phyloP scores from a whole-genome alignment of 2,888 invertebrate genomes.

The Eupithecia insigniata region DNA sequence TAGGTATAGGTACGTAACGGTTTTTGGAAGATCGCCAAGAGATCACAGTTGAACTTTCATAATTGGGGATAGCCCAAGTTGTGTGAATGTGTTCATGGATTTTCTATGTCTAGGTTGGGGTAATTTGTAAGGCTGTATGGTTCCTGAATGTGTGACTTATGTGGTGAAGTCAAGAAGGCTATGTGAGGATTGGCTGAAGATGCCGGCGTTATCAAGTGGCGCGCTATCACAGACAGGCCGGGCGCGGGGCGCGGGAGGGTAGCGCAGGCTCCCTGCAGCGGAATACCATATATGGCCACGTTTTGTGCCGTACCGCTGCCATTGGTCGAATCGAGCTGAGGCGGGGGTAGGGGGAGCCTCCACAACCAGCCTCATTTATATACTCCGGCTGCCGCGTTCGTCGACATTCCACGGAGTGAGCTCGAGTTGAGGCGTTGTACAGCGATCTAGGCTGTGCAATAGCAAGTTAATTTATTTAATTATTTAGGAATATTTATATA shows the following conservation, averaged over 20 bases:
- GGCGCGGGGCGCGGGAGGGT: slow-evolving; percentile 59
- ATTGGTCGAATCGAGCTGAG: slow-evolving; percentile 84
- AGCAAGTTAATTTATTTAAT: slow-evolving; percentile 82
- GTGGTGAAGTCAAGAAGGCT: slow-evolving; percentile 41
- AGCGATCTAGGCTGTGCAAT: slow-evolving; percentile 82
- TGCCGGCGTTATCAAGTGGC: slow-evolving; percentile 72
- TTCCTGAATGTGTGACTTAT: slow-evolving; percentile 18
- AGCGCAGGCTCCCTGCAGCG: slow-evolving; percentile 85
- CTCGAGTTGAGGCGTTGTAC: slow-evolving; percentile 80
- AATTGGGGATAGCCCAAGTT: slow-evolving; percentile 28
- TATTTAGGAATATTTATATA: slow-evolving; percentile 82
- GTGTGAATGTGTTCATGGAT: slow-evolving; percentile 8
- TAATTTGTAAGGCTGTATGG: not conserved
- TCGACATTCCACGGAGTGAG: slow-evolving; percentile 82
- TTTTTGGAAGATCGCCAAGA: slow-evolving; percentile 52
- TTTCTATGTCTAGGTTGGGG: not conserved
- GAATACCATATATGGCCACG: slow-evolving; percentile 78
- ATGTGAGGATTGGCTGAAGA: slow-evolving; percentile 57
- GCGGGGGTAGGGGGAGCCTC: slow-evolving; percentile 81
- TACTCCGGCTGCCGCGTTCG: slow-evolving; percentile 79
- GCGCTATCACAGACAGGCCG: slow-evolving; percentile 60
- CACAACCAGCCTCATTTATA: slow-evolving; percentile 83
- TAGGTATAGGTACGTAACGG: slow-evolving; percentile 27
- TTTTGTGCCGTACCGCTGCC: slow-evolving; percentile 83
- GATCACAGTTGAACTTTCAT: slow-evolving; percentile 51